These are phyloP conservation scores for Patella vulgata DNA, from an alignment of 1,140 invertebrate genomes.

Conservation along the genomic window DNA sequence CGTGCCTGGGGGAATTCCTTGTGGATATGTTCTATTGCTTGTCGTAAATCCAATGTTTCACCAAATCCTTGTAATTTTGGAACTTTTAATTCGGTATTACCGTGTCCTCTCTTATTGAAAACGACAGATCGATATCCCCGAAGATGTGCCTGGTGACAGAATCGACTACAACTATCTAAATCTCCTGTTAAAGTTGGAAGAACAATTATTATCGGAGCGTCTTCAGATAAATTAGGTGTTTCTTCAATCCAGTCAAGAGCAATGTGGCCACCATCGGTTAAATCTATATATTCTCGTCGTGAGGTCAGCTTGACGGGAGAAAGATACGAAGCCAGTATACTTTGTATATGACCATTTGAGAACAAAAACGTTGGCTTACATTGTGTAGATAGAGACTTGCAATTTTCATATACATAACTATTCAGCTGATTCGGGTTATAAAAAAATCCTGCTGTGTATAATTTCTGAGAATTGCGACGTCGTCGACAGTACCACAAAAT, in stretches of 20 bases:
- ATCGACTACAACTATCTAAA: background rate
- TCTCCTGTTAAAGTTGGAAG: conserved; percentile 29
- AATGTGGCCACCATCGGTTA: conserved; percentile 36
- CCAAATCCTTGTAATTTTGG: conserved; percentile 38
- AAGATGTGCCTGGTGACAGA: conserved; percentile 8
- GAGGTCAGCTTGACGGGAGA: background rate
- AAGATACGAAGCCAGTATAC: conserved; percentile 12
- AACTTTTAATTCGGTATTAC: conserved; percentile 21
- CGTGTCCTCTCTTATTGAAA: conserved; percentile 40
- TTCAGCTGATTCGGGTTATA: no score
- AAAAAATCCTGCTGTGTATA: no score
- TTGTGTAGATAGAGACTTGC: no score
- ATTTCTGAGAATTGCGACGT: no score
- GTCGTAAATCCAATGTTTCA: conserved; percentile 35
- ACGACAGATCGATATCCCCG: conserved; percentile 34
- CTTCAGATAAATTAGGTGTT: background rate
- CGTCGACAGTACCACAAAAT: no score
- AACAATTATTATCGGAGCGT: conserved; percentile 17
- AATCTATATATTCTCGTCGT: conserved; percentile 28
- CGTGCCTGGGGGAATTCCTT: conserved; percentile 18
- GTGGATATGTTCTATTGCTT: conserved; percentile 28
- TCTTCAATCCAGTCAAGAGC: conserved; percentile 38
- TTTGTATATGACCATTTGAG: conserved; percentile 30
- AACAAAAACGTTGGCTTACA: no score
- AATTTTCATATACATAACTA: no score